phyloP scores from a whole-genome alignment of 2,888 invertebrate species.

The Glyphotaelius pellucidus region DNA sequence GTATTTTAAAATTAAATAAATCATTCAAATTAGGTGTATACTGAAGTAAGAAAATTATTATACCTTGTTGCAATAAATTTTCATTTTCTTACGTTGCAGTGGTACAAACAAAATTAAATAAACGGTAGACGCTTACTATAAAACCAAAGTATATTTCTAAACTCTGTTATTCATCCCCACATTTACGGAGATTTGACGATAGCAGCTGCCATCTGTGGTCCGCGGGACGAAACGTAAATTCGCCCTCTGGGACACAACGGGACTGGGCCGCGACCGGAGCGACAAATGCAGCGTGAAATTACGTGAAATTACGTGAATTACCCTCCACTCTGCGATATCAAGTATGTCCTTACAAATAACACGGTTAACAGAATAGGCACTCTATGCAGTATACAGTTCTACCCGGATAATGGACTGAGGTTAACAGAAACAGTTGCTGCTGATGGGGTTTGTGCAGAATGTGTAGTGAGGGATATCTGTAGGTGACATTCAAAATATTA shows the following conservation, averaged over 20 bases:
- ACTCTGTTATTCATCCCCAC: background rate
- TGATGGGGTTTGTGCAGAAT: background rate
- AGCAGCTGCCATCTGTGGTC: conserved; percentile 41
- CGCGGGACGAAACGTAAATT: conserved; percentile 36
- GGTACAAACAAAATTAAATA: background rate
- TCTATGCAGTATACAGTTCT: background rate
- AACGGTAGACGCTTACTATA: background rate
- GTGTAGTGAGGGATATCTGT: background rate
- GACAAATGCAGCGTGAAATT: conserved; percentile 55
- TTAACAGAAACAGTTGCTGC: background rate
- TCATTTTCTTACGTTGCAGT: too few species aligned
- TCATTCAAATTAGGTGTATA: too few species aligned
- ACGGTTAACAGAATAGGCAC: background rate
- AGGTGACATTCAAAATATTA: background rate
- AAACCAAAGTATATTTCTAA: background rate
- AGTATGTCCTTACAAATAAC: background rate
- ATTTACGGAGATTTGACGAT: conserved; percentile 39
- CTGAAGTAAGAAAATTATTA: too few species aligned
- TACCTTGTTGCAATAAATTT: too few species aligned
- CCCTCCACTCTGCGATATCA: background rate
- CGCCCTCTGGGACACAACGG: conserved; percentile 39
- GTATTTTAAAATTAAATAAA: too few species aligned
- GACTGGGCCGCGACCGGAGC: background rate
- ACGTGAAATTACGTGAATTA: conserved; percentile 56
- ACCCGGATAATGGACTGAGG: background rate